Conservation (phyloP, 2,113 vertebrate genomes). For the Etia nguti region DNA sequence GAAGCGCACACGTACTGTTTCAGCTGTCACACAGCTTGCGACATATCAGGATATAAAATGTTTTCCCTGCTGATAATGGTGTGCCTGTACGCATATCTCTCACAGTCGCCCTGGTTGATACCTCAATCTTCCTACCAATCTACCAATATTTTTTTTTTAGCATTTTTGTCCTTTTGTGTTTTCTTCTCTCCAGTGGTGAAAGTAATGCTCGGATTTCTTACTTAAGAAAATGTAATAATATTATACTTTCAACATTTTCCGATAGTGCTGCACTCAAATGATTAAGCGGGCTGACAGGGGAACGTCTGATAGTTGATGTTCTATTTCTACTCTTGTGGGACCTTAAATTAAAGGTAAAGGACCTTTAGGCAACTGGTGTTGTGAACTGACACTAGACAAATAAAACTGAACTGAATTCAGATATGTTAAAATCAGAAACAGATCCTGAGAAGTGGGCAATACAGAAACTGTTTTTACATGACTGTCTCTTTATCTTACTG, state of each 20-base stretch:
- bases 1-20: not conserved
- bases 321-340: not conserved
- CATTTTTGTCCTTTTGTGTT: not conserved
- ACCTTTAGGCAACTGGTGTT: not conserved
- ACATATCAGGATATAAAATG: slow-evolving; percentile 9
- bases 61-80: not conserved
- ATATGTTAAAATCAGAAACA: not conserved
- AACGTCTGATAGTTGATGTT: not conserved
- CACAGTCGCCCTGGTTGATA: not conserved
- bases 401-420: not conserved
- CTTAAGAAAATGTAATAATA: not conserved
- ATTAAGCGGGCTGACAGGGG: not conserved
- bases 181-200: not conserved
- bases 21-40: slow-evolving; percentile 18
- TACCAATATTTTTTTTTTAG: not conserved
- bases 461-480: not conserved
- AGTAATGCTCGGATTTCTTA: not conserved
- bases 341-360: not conserved
- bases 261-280: not conserved
- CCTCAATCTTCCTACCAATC: not conserved
- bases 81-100: not conserved
- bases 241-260: not conserved
- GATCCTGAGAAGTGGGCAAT: not conserved
- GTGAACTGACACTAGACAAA: not conserved
- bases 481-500: not conserved